Evolutionary conservation across 2,797 vertebrate genomes (phyloP), one percentile per base, ranked within the genome.

Genomic region (Synanceia verrucosa): DNA sequence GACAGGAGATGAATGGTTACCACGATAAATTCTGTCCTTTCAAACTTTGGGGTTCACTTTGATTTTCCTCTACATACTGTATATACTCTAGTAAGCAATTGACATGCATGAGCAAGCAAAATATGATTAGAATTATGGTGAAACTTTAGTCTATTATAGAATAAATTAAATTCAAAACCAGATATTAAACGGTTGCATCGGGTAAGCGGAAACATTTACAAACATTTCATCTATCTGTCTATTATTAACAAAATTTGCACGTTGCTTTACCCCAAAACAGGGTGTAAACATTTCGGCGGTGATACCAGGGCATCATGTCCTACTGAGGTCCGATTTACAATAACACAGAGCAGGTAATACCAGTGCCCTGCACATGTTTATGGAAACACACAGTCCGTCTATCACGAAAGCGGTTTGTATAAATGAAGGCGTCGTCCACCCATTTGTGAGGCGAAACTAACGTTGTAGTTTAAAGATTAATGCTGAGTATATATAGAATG

Each of bases 351-450:
- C 51, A 61, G 18, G 34, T 74, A 33, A 21, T 14, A 9, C 5
- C 65, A 44, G 31, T 24, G 59, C 5, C 37, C 16, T 47, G 34
- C 26, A 52, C 46, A 23, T 44, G 12, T 70, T 31, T 41, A 23
- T 7, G 24, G 21, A 11, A 51, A 46, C 51, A 65, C 46, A n/a
- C 50, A 53, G 67, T 59, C 66, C 51, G 57, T 76, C 36, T 43
- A 57, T 50, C 55, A 74, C 77, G 59, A 29, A 75, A 78, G 70
- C 65, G 72, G 67, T 80, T 77, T 60, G 73, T 75, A 69, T 72
- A 55, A 83, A 81, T 52, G 78, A 92, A 94, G 93, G 92, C 93
- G 91, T 94, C 86, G 86, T 86, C 93, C 84, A 43, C 83, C 65
- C 70, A 81, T 81, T 85, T 76, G 78, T 9, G 34, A 51, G 24